Percentiles rank a stretch among this genome's conserved stretches.
These are phyloP conservation scores for Cartodere bifasciata DNA, from an alignment of 2,888 invertebrate genomes.

Conservation along the genomic window DNA sequence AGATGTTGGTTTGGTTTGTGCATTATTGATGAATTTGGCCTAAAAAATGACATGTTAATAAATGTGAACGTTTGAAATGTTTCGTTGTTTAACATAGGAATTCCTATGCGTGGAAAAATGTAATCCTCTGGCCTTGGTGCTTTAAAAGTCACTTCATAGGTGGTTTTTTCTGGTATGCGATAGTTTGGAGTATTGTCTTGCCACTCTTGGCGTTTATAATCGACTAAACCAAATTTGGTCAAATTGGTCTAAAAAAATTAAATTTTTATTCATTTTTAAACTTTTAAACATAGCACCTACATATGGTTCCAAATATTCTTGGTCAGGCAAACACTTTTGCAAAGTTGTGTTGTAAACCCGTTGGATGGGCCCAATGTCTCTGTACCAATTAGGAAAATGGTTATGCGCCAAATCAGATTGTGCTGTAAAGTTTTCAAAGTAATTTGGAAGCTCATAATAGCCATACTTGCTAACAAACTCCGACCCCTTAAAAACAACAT, in stretches of 20 bases:
- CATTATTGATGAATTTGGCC: conserved; percentile 7
- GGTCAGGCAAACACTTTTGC: conserved; percentile 8
- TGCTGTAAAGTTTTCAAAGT: conserved; percentile 36
- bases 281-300: conserved; percentile 7
- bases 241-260: conserved; percentile 32
- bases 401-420: conserved; percentile 40
- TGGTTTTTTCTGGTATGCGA: conserved; percentile 7
- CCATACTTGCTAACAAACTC: conserved; percentile 5
- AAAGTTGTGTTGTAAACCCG: conserved; percentile 26
- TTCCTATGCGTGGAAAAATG: conserved; percentile 4
- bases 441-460: conserved; percentile 36
- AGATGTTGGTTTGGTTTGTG: conserved; percentile 5
- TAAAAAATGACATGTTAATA: conserved; percentile 4
- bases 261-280: neutral
- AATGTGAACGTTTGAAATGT: neutral
- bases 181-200: conserved; percentile 11
- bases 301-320: conserved; percentile 12
- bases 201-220: conserved; percentile 35
- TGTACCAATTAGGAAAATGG: conserved; percentile 38
- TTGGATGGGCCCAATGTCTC: conserved; percentile 32
- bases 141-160: conserved; percentile 11
- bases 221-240: conserved; percentile 38
- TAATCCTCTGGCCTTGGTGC: conserved; percentile 9
- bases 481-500: neutral
- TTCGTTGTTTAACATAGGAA: neutral